Base-by-base conservation (phyloP, 2,113 vertebrate species). In the Puffinus mauretanicus region DNA sequence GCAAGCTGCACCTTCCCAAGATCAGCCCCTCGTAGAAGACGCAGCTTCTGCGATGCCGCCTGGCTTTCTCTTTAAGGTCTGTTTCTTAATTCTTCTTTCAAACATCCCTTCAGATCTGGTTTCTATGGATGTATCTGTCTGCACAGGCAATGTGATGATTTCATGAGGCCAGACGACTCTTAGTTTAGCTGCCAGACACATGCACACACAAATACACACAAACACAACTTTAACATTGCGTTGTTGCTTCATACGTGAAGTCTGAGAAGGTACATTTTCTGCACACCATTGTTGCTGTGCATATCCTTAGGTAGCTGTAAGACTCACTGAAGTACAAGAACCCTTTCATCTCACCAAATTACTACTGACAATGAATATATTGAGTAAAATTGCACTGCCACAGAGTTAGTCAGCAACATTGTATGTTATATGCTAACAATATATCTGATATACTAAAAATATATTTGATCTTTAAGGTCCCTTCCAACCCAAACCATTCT, bases 31-130 rank as follows among this genome's bases (percentile, higher is more conserved):
- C 18, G 96, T 81, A 57, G 89, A 97, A 40, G 97, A 96, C 1
- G n/a, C 91, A 22, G 30, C 80, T 29, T 96, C 95, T 7, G 97
- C 84, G 2, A 93, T 98, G 92, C 99, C 99, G 46, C 97, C 97
- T 0, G 98, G 98, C 82, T 99, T 99, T 81, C 98, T 99, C 55
- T 99, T 98, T 94, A 99, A 99, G 99, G 99, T 99, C 40, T 88
- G 84, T 27, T 67, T 65, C 22, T 79, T 86, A 36, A 7, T 82
- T 96, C 40, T 82, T 84, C 70, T 67, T 73, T 52, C 17, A 49
- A 58, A 40, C 47, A 54, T 29, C 44, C 17, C 10, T 83, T 70
- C 47, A 78, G 42, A 42, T 44, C 40, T 58, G 17, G 13, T 25
- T 57, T 58, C 77, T 58, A 24, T 36, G 44, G 9, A 11, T 30